These are phyloP conservation scores for Geophilus truncorum DNA, from an alignment of 2,888 invertebrate species.

Conservation along the genomic window DNA sequence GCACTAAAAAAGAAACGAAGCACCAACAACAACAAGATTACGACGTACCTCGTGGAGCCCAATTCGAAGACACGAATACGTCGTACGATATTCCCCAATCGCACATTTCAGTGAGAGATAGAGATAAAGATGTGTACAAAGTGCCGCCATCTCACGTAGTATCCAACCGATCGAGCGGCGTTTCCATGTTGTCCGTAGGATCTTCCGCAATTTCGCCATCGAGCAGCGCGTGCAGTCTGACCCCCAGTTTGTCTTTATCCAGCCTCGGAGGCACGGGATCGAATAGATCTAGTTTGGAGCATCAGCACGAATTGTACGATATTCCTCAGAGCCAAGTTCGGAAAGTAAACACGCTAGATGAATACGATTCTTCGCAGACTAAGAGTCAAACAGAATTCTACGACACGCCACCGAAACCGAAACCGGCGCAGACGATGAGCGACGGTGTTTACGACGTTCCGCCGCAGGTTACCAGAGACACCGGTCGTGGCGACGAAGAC, in stretches of 20 bases:
- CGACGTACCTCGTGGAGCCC: slow-evolving; percentile 35
- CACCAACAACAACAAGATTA: slow-evolving; percentile 37
- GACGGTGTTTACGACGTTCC: slow-evolving; percentile 47
- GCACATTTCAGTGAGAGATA: slow-evolving; percentile 35
- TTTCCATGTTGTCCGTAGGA: slow-evolving; percentile 47
- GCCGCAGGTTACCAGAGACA: slow-evolving; percentile 50
- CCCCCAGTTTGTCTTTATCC: slow-evolving; percentile 52
- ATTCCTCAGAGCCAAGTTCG: slow-evolving; percentile 57
- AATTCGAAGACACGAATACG: slow-evolving; percentile 29
- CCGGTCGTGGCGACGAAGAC: slow-evolving; percentile 32
- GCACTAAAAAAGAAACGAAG: neutral
- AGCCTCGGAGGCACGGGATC: slow-evolving; percentile 44
- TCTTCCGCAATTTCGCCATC: slow-evolving; percentile 51
- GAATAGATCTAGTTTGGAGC: slow-evolving; percentile 48
- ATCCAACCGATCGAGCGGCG: slow-evolving; percentile 48
- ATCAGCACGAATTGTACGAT: slow-evolving; percentile 56
- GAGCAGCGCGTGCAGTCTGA: slow-evolving; percentile 45
- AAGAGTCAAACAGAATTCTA: slow-evolving; percentile 52
- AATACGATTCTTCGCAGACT: slow-evolving; percentile 60
- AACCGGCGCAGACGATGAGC: neutral
- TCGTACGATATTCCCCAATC: slow-evolving; percentile 38
- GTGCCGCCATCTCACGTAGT: slow-evolving; percentile 42
- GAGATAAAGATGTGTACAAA: slow-evolving; percentile 41
- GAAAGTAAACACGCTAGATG: slow-evolving; percentile 41
- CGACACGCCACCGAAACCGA: slow-evolving; percentile 57